Evolutionary conservation across 2,888 invertebrate genomes (phyloP), one percentile per base, ranked within the genome.

Genomic region (Trachelus stipa): DNA sequence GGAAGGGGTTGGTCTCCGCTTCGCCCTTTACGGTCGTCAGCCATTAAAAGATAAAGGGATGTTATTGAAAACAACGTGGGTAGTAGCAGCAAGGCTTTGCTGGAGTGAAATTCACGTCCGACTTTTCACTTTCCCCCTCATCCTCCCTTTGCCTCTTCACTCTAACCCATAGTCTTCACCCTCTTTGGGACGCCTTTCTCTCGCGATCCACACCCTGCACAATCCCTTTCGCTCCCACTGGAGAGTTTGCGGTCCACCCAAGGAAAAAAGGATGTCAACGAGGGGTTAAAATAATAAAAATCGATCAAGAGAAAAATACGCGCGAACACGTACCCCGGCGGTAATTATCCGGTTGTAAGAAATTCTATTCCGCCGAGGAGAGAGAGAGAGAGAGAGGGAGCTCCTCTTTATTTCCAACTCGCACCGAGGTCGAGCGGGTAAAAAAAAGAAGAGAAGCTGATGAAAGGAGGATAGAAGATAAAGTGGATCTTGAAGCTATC

Each of bases 61-160:
- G 76, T 76, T 76, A 76, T 76, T 73, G 76, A 76, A 76, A 76
- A 76, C 76, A 76, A 73, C 35, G 73, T 73, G 40, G 34, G n/a
- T 23, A 56, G 56, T 23, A 56, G 2, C 23, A 56, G 56, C 23
- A 9, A 56, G 56, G 23, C 56, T 56, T 56, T 56, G 9, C 56
- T 56, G 23, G 9, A 23, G 56, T 56, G 9, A 56, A 56, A 56
- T 56, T 56, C 56, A 23, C 56, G 23, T 56, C 23, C 9, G 23
- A 56, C 56, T 56, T 56, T 56, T 56, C 2, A 9, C 9, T 56
- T 56, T 9, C 23, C 9, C 56, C 56, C 9, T 15, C 23, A 6
- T 23, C 15, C 0, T 56, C 77, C 37, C 56, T 33, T 68, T 74
- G 69, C 68, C 33, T n/a, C 68, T 31, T 30, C 68, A n/a, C 75